These are phyloP conservation scores for Rhinolophus ferrumequinum DNA, from an alignment of 2,113 vertebrate genomes.

Conservation along the genomic window DNA sequence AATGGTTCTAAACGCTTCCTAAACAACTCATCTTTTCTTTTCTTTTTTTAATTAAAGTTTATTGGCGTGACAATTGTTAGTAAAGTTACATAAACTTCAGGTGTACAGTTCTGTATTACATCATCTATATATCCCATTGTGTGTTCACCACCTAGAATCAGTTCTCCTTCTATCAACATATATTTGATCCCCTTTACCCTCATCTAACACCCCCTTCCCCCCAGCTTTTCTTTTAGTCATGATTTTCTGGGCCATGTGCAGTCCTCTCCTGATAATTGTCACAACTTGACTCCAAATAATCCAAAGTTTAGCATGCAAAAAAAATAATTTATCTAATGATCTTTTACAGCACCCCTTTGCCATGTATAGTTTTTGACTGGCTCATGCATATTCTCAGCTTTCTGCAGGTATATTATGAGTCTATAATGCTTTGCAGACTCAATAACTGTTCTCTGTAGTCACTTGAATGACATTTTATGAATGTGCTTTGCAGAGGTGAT, in stretches of 20 bases:
- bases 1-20: neutral
- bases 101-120: too few relatives aligned
- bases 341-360: neutral
- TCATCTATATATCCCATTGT: too few relatives aligned
- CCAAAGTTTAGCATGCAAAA: neutral
- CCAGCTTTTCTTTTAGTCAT: neutral
- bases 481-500: slow-evolving; percentile 30
- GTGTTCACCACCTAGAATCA: too few relatives aligned
- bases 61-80: too few relatives aligned
- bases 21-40: neutral
- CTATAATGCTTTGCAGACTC: slow-evolving; percentile 45
- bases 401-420: neutral
- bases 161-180: too few relatives aligned
- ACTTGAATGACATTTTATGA: slow-evolving; percentile 64
- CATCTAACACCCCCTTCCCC: too few relatives aligned
- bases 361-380: neutral
- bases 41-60: too few relatives aligned
- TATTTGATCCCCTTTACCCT: too few relatives aligned
- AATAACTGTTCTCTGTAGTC: slow-evolving; percentile 54
- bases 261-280: neutral
- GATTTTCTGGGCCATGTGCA: neutral
- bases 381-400: slow-evolving; percentile 38
- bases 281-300: neutral
- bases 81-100: too few relatives aligned
- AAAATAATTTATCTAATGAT: neutral